Evolutionary conservation across 2,797 vertebrate species (phyloP).

Genomic region (Gymnothorax reevesii): DNA sequence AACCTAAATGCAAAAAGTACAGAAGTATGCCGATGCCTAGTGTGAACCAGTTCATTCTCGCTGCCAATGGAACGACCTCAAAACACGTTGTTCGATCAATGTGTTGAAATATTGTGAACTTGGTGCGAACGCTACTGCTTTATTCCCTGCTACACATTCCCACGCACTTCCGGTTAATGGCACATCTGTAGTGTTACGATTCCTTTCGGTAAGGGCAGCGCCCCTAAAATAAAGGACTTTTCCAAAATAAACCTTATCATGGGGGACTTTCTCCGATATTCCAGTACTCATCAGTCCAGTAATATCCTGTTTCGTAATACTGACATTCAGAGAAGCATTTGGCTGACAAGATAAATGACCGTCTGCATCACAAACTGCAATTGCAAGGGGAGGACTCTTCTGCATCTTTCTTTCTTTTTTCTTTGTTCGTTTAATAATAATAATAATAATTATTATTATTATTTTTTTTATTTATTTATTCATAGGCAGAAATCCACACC

Average conservation of each 20-base stretch:
- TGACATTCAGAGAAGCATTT: neutral
- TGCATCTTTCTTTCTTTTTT: neutral
- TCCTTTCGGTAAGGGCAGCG: slow-evolving; percentile 10
- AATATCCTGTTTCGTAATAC: slow-evolving; percentile 20
- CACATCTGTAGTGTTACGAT: neutral
- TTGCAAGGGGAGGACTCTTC: neutral
- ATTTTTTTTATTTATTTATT: no score
- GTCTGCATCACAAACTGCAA: neutral
- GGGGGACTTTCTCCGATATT: neutral
- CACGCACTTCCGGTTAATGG: slow-evolving; percentile 65
- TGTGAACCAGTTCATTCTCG: slow-evolving; percentile 43
- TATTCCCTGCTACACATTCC: slow-evolving; percentile 30
- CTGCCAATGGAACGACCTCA: slow-evolving; percentile 50
- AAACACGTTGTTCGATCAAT: slow-evolving; percentile 31
- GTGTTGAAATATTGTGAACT: slow-evolving; percentile 53
- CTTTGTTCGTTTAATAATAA: no score
- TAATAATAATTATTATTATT: no score
- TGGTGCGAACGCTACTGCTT: slow-evolving; percentile 36
- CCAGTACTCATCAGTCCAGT: neutral
- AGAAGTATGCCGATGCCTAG: slow-evolving; percentile 45
- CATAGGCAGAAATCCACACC: no score
- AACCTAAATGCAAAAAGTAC: slow-evolving; percentile 34
- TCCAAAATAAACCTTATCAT: slow-evolving; percentile 19
- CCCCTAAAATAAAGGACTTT: neutral
- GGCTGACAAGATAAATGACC: neutral